Conservation (phyloP, 1,140 invertebrate species). For the Coptotermes formosanus region DNA sequence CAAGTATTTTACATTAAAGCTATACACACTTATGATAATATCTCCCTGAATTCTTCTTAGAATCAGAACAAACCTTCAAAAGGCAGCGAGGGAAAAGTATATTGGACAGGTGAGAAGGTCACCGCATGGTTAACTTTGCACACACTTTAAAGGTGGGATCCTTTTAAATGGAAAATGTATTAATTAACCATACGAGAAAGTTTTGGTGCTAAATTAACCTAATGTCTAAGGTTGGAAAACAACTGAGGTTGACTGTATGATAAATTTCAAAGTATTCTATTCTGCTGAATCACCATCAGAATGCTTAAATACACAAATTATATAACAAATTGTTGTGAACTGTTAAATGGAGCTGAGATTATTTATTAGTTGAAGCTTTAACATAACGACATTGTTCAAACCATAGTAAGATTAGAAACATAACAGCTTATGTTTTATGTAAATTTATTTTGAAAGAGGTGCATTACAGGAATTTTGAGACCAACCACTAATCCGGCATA, state of each 20-base stretch:
- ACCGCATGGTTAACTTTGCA: no score
- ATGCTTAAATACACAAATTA: neutral
- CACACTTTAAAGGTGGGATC: no score
- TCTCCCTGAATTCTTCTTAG: no score
- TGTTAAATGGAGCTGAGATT: neutral
- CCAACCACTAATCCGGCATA: slow-evolving; percentile 30
- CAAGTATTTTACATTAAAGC: no score
- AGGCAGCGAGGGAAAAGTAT: no score
- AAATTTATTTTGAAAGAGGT: slow-evolving; percentile 29
- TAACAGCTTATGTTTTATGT: neutral
- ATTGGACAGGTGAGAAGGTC: no score
- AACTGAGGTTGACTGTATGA: neutral
- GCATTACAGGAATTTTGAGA: slow-evolving; percentile 27
- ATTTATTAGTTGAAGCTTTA: neutral
- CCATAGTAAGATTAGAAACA: neutral
- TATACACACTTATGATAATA: no score
- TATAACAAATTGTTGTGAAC: neutral
- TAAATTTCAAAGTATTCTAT: slow-evolving; percentile 6
- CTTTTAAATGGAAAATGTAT: no score
- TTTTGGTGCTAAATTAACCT: no score
- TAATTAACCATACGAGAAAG: no score
- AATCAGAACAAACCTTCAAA: no score
- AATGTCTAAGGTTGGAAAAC: neutral
- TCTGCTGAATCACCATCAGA: neutral
- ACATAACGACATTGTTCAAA: neutral